Conservation (phyloP, 2,888 invertebrate genomes). For the Drosophila trichaetosa region DNA sequence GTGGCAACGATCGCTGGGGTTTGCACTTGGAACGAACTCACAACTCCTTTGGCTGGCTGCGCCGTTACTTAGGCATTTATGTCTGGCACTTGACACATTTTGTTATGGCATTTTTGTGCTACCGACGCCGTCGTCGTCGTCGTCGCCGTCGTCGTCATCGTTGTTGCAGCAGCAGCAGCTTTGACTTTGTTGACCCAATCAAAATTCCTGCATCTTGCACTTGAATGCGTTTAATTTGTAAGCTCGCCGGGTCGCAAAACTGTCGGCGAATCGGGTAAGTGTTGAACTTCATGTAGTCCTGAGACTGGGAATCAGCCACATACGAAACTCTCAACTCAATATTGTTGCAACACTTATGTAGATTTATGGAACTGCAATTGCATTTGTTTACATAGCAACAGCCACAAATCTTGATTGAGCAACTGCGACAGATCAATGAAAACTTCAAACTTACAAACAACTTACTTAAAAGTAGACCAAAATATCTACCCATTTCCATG, state of each 20-base stretch:
- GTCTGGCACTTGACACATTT: slow-evolving; percentile 82
- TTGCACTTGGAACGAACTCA: not conserved
- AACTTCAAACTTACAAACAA: not conserved
- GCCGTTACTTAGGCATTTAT: slow-evolving; percentile 78
- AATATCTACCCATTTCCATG: not conserved
- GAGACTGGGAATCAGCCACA: slow-evolving; percentile 4
- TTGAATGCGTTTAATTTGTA: slow-evolving; percentile 81
- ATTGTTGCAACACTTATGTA: slow-evolving; percentile 2
- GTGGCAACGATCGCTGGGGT: slow-evolving; percentile 3
- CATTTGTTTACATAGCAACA: not conserved
- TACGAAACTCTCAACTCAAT: not conserved
- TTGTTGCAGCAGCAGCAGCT: slow-evolving; percentile 2
- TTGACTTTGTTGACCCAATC: slow-evolving; percentile 77
- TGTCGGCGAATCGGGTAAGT: slow-evolving; percentile 10
- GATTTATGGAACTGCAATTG: slow-evolving; percentile 1
- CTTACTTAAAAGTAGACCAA: not conserved
- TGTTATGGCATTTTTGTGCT: slow-evolving; percentile 80
- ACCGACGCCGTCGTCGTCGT: slow-evolving; percentile 47
- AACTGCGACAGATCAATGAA: not conserved
- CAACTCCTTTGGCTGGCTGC: slow-evolving; percentile 39
- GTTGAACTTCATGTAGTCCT: slow-evolving; percentile 35
- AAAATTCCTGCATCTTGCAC: slow-evolving; percentile 78
- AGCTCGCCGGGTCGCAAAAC: slow-evolving; percentile 45
- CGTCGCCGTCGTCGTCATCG: slow-evolving; percentile 22
- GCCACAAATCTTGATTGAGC: slow-evolving; percentile 12